Evolutionary conservation across 2,113 vertebrate genomes (phyloP).

Genomic region (Eurypyga helias): DNA sequence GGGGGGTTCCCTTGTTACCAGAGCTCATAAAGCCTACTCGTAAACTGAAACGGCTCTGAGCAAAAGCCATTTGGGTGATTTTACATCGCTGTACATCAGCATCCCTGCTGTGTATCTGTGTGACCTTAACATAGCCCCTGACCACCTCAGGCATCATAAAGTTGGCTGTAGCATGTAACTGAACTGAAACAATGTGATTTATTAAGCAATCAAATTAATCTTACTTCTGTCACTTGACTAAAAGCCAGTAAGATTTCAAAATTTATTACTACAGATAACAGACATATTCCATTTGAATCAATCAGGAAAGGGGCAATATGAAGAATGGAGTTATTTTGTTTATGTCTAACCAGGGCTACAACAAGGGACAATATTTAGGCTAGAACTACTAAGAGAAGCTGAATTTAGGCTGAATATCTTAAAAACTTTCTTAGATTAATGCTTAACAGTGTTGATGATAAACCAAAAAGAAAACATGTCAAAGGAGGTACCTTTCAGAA

Average conservation of each 20-base stretch:
- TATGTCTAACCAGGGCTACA: not conserved
- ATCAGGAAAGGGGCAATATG: not conserved
- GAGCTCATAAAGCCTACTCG: not conserved
- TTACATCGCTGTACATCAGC: not conserved
- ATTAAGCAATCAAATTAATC: not conserved
- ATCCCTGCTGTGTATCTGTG: not conserved
- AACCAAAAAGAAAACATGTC: not conserved
- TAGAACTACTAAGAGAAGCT: not conserved
- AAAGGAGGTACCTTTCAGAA: not conserved
- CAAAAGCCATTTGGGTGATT: not conserved
- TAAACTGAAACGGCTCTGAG: not conserved
- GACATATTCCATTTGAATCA: not conserved
- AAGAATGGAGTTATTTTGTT: not conserved
- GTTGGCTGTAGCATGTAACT: not conserved
- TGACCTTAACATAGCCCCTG: not conserved
- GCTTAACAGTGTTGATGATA: not conserved
- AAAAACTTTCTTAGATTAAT: not conserved
- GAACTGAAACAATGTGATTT: not conserved
- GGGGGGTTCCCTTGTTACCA: not conserved
- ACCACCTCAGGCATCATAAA: not conserved
- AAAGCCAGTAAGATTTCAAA: not conserved
- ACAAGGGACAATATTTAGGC: rapidly evolving
- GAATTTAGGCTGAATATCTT: not conserved
- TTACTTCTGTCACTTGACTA: not conserved
- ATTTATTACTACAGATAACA: not conserved